These are phyloP conservation scores for Monopis laevigella DNA, from an alignment of 2,888 invertebrate genomes.

Conservation along the genomic window DNA sequence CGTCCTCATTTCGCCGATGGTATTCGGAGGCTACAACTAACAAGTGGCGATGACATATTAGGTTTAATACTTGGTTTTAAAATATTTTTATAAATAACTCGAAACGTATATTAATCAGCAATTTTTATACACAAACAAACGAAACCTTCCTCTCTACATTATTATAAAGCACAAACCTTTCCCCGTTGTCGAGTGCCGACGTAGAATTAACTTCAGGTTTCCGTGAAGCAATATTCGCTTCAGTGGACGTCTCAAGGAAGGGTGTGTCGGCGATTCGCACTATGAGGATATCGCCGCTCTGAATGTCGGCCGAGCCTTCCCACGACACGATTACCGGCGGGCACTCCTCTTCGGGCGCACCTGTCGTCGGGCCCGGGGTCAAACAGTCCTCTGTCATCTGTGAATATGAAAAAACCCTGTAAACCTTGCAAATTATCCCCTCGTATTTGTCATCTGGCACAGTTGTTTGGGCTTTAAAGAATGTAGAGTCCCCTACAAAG, in stretches of 20 bases:
- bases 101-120: no score
- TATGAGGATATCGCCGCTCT: conserved; percentile 76
- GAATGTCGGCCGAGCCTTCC: conserved; percentile 75
- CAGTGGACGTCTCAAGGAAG: conserved; percentile 45
- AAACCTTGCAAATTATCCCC: conserved; percentile 10
- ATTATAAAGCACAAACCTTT: conserved; percentile 49
- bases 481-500: no score
- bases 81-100: no score
- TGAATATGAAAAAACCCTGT: background rate
- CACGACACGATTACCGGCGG: conserved; percentile 69
- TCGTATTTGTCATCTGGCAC: conserved; percentile 12
- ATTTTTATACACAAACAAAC: no score
- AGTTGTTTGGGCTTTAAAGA: no score
- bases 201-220: conserved; percentile 21
- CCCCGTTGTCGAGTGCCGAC: conserved; percentile 24
- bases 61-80: no score
- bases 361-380: conserved; percentile 24
- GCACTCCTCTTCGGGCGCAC: conserved; percentile 53
- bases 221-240: conserved; percentile 12
- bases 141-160: no score
- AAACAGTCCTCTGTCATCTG: conserved; percentile 34
- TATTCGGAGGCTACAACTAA: no score
- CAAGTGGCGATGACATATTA: no score
- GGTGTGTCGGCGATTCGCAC: conserved; percentile 74
- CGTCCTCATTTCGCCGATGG: no score